phyloP scores from a whole-genome alignment of 1,140 invertebrate species.

The Drosophila rufa region DNA sequence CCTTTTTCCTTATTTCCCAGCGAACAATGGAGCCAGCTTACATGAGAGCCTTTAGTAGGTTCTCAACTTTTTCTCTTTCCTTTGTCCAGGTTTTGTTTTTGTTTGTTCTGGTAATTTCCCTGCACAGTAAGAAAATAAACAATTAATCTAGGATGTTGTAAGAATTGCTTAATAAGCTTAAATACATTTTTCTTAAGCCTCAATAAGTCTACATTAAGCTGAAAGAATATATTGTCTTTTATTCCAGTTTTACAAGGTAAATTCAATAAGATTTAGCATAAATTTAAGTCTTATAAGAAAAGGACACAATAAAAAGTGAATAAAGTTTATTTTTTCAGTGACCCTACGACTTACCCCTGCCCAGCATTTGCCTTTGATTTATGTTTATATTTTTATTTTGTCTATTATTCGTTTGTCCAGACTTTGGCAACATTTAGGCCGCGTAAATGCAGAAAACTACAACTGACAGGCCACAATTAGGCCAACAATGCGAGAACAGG shows the following conservation, averaged over 20 bases:
- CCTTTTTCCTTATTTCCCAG: not conserved
- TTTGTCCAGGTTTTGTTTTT: constrained; percentile 1
- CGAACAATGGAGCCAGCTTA: constrained; percentile 15
- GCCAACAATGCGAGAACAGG: constrained; percentile 32
- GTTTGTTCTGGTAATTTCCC: not conserved
- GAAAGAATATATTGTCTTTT: not conserved
- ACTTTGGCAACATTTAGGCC: constrained; percentile 35
- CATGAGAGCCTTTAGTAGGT: not conserved
- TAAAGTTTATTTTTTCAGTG: not conserved
- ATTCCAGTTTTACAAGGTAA: too few species aligned
- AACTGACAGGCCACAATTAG: constrained; percentile 54
- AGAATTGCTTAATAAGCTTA: not conserved
- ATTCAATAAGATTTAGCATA: not conserved
- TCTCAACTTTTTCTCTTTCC: too few species aligned
- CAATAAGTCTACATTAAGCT: not conserved
- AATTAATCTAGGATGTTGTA: too few species aligned
- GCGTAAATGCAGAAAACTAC: constrained; percentile 26
- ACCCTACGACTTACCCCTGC: not conserved
- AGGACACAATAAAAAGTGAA: too few species aligned
- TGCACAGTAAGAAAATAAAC: not conserved
- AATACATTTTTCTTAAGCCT: too few species aligned
- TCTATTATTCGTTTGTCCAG: constrained; percentile 1
- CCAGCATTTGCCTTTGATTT: constrained; percentile 28
- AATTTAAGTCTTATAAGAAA: too few species aligned
- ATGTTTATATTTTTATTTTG: constrained; percentile 4